Evolutionary conservation across 2,797 vertebrate species (phyloP), one percentile per base, ranked within the genome.

Genomic region (Hylomyscus alleni): DNA sequence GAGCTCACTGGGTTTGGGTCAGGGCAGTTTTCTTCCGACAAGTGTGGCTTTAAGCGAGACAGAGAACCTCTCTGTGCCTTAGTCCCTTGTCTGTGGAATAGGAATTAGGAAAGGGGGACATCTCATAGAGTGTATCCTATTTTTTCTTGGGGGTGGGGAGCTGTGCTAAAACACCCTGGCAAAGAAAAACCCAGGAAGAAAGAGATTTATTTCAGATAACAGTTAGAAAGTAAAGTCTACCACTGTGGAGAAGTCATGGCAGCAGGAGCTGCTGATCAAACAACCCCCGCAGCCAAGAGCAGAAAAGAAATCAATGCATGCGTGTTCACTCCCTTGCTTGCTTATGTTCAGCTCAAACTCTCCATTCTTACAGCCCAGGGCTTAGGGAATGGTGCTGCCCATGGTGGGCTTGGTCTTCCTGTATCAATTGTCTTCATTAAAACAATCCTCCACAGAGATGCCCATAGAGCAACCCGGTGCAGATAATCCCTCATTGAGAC

Each of bases 281-380:
- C 50, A 6, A n/a, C 4, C 29, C 12, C 73, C 15, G 54, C 31
- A 54, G 77, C 54, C 13, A 72, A 40, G 50, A 56, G 67, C 65
- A 54, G 67, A 72, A 50, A n/a, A 69, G 34, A 69, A 69, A 86
- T 3, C 5, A 50, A 47, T 2, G 15, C 47, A 24, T 7, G 7
- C 3, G 1, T 24, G 20, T 50, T 69, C 29, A 34, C 17, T n/a
- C 31, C 19, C 44, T 34, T 0, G 10, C 10, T 67, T 9, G 12
- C 44, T 52, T 20, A 31, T n/a, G 20, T 44, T 24, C 62, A 50
- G 11, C 31, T 83, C 37, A 20, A 3, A 65, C 17, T 84, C 60
- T 72, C 67, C 84, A 40, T 26, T 26, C n/a, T 52, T 69, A 17
- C 34, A 37, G 34, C 26, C 11, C 22, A n/a, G 40, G 44, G 24